Evolutionary conservation across 2,888 invertebrate species (phyloP).

Genomic region (Melinaea marsaeus): DNA sequence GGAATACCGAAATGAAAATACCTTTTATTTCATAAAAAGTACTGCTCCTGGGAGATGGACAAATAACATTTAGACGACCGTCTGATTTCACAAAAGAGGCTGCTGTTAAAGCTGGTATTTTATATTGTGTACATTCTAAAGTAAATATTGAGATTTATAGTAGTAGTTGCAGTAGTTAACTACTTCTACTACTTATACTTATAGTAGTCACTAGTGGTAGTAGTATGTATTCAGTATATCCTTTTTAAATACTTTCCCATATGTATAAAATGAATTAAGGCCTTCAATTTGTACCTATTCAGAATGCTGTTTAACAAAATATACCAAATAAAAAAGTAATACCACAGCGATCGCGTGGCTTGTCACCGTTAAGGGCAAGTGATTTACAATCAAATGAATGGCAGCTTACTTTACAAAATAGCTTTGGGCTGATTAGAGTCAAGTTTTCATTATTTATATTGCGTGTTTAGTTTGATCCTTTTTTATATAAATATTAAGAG

Average conservation of each 20-base stretch:
- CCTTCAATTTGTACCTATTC: not conserved
- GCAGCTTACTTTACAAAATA: slow-evolving; percentile 10
- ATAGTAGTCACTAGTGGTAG: too few species aligned
- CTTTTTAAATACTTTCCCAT: not conserved
- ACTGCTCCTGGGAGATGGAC: too few species aligned
- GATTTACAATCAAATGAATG: slow-evolving; percentile 24
- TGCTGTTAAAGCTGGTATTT: too few species aligned
- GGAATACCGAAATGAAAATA: too few species aligned
- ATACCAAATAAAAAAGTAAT: not conserved
- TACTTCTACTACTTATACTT: too few species aligned
- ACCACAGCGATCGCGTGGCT: slow-evolving; percentile 17
- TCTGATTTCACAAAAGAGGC: too few species aligned
- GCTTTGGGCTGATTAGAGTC: not conserved
- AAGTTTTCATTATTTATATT: not conserved
- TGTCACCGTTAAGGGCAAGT: slow-evolving; percentile 18
- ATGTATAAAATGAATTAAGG: not conserved
- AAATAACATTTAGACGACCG: too few species aligned
- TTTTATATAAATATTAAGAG: slow-evolving; percentile 2
- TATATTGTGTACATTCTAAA: too few species aligned
- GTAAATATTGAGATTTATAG: too few species aligned
- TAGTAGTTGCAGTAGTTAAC: too few species aligned
- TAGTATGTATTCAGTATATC: too few species aligned
- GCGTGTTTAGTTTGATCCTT: not conserved
- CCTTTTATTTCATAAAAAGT: too few species aligned
- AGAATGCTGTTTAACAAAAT: not conserved